Evolutionary conservation across 2,888 invertebrate genomes (phyloP).

Genomic region (Pandemis corylana): DNA sequence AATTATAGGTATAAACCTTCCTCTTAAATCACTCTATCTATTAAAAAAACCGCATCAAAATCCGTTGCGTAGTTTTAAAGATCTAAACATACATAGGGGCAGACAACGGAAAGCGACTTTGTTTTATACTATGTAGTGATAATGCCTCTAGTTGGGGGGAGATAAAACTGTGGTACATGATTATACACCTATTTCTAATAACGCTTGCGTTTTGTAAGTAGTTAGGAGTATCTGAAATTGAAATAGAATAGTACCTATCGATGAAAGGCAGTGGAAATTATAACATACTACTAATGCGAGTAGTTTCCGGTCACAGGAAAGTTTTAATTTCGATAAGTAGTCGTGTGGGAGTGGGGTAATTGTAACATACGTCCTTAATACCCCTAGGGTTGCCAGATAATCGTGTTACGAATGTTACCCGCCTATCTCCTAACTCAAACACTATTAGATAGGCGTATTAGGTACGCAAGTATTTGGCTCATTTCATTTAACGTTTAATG

Average conservation of each 20-base stretch:
- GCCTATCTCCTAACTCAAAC: conserved; percentile 14
- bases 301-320: conserved; percentile 1
- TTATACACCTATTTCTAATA: background rate
- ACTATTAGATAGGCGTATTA: conserved; percentile 1
- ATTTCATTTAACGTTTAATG: background rate
- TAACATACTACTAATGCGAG: background rate
- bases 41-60: too few species aligned
- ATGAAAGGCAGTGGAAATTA: background rate
- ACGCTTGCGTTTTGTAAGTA: background rate
- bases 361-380: conserved; percentile 25
- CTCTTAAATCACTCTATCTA: too few species aligned
- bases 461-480: background rate
- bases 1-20: too few species aligned
- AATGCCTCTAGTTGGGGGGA: background rate
- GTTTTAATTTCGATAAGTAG: conserved; percentile 31
- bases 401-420: conserved; percentile 28
- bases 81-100: too few species aligned
- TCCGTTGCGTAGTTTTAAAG: too few species aligned
- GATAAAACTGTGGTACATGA: background rate
- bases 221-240: background rate
- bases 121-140: too few species aligned
- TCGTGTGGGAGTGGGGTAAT: conserved; percentile 32
- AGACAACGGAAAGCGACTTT: too few species aligned
- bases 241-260: background rate
- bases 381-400: conserved; percentile 26